Base-by-base conservation (phyloP, 2,797 vertebrate genomes). In the Chloroceryle amazona region DNA sequence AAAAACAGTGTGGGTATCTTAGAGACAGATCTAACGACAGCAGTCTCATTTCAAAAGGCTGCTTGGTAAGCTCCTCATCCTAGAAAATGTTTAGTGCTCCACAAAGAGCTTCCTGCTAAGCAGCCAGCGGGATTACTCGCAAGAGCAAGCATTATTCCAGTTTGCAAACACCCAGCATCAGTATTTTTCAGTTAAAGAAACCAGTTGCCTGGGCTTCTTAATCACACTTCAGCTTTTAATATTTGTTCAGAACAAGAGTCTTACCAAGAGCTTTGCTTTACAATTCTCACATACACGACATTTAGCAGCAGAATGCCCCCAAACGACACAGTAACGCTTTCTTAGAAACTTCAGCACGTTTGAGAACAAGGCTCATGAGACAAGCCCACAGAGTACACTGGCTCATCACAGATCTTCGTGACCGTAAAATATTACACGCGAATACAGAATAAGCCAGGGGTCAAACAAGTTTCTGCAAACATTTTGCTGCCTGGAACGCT, bases 181-280 rank as follows among this genome's bases (percentile, higher is more conserved):
- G 10, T 74, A 66, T 25, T 46, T 93, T 71, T 26, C 72, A 74
- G 28, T 35, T 37, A 62, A 52, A 70, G 15, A 75, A 93, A 49
- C 47, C 74, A 51, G 35, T 44, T 44, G 44, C 16, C 62, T 65
- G 33, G 28, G 23, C 63, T 83, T 14, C 54, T 62, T 62, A 75
- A 81, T 63, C 54, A 81, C 61, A 62, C 47, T 81, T 39, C 57
- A 83, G 57, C 42, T 89, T 86, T 91, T 82, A 67, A 65, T 71
- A 63, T 33, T 63, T 70, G 66, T 61, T 85, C 63, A 75, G 33
- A 80, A 39, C 42, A 58, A 12, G 54, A 75, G 65, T 49, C 39
- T 35, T 46, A 60, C 13, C 9, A 33, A 78, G 46, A 79, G 66
- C 41, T 81, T 72, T 60, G 14, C 55, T 62, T 83, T 55, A 61